Conservation (phyloP, 2,888 invertebrate species). For the Lingula anatina region DNA sequence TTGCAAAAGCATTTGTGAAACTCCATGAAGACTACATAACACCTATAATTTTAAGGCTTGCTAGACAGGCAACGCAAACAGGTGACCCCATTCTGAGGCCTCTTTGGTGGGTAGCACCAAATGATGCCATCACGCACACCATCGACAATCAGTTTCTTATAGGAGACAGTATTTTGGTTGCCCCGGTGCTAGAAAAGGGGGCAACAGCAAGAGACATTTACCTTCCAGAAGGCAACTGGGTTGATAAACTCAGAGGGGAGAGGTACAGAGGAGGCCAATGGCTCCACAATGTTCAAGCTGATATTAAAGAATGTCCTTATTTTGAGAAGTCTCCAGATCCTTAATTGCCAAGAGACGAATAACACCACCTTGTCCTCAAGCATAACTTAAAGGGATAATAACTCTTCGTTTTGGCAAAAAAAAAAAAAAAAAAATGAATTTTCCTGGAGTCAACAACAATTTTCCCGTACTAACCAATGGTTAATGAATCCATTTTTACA, state of each 20-base stretch:
- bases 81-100: slow-evolving; percentile 79
- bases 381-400: too few relatives aligned
- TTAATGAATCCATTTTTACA: too few relatives aligned
- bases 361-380: too few relatives aligned
- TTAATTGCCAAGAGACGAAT: too few relatives aligned
- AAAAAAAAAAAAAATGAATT: too few relatives aligned
- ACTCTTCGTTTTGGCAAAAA: too few relatives aligned
- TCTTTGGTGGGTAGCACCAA: slow-evolving; percentile 77
- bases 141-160: slow-evolving; percentile 63
- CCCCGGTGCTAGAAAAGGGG: slow-evolving; percentile 22
- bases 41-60: slow-evolving; percentile 24
- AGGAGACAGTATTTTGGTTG: slow-evolving; percentile 19
- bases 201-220: slow-evolving; percentile 14
- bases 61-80: slow-evolving; percentile 17
- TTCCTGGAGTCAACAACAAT: too few relatives aligned
- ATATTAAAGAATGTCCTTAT: neutral
- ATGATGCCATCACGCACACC: slow-evolving; percentile 68
- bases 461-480: too few relatives aligned
- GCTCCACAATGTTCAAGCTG: neutral
- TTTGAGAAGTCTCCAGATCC: neutral
- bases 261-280: neutral
- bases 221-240: neutral
- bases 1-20: slow-evolving; percentile 21
- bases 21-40: slow-evolving; percentile 27
- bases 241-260: neutral